A percentile compares a stretch with the other conserved stretches of the same genome.
Evolutionary conservation across 2,113 vertebrate species (phyloP).

Genomic region (Tricholaema leucomelas): DNA sequence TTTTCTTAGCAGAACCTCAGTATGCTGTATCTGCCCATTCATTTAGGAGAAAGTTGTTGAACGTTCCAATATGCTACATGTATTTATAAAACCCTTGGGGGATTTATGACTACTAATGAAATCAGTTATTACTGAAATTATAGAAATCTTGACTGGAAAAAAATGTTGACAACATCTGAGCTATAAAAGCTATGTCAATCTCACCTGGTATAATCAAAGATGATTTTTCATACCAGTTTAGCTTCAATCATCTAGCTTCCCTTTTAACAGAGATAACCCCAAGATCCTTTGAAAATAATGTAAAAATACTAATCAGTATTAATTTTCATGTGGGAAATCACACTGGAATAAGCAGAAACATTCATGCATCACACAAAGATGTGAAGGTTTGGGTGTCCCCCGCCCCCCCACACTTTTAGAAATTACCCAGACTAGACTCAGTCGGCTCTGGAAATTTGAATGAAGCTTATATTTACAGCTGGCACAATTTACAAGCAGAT

Average conservation of each 20-base stretch:
- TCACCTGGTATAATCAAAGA: neutral
- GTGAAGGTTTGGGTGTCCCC: no score
- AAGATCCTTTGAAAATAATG: conserved; percentile 16
- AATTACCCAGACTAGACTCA: no score
- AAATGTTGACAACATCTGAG: neutral
- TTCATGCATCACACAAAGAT: no score
- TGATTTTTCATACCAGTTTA: neutral
- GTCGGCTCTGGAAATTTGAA: no score
- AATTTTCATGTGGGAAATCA: neutral
- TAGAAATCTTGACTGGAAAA: neutral
- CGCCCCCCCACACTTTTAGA: no score
- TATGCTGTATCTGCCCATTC: neutral
- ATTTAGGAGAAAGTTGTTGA: neutral
- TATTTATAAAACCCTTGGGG: neutral
- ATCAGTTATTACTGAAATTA: neutral
- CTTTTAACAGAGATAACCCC: neutral
- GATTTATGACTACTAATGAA: neutral
- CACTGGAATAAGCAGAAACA: neutral
- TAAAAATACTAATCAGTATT: neutral
- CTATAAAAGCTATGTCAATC: neutral
- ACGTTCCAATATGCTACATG: neutral
- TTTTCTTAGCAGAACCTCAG: neutral
- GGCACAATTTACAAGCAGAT: no score
- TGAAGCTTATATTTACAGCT: no score
- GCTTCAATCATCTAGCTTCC: neutral